Evolutionary conservation across 2,797 vertebrate species (phyloP), one percentile per base, ranked within the genome.

Genomic region (Notolabrus celidotus): DNA sequence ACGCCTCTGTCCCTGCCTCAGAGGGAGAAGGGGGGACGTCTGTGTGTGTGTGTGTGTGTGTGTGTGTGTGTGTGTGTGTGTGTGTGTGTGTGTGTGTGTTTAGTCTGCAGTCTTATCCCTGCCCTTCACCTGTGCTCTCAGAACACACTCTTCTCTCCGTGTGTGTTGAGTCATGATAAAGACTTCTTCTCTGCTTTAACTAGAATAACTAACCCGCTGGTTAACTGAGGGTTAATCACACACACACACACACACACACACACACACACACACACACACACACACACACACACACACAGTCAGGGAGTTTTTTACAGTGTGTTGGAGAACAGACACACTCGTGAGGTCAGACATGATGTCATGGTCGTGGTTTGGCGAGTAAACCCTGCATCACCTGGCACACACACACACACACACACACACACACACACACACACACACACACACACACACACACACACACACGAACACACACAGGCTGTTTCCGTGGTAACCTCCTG

Each of bases 331-430:
- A n/a, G n/a, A n/a, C n/a, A n/a, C n/a, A n/a, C n/a, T n/a, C n/a
- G n/a, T n/a, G n/a, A n/a, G 62, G 71, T 74, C 71, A 81, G 69
- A 82, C 75, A 63, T 79, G 78, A 79, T 79, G 81, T 86, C 76
- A 82, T 82, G 45, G 16, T 41, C 5, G 55, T 72, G 79, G 67
- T 80, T 77, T 77, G 57, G 58, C 19, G 5, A 49, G 55, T 25
- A 27, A 58, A 34, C 19, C 5, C 47, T 59, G n/a, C 62, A 65
- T 70, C 67, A 77, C 70, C 53, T 53, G 20, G 34, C 5, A 6
- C 42, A 41, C 62, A 60, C 46, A 67, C 69, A 66, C 60, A 59
- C 23, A 31, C 55, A 38, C 54, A 22, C 34, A 53, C 41, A 45
- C 45, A 71, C n/a, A 71, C 55, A 38, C 46, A 49, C 62, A 60